phyloP scores from a whole-genome alignment of 2,888 invertebrate genomes.

The Eupithecia centaureata region DNA sequence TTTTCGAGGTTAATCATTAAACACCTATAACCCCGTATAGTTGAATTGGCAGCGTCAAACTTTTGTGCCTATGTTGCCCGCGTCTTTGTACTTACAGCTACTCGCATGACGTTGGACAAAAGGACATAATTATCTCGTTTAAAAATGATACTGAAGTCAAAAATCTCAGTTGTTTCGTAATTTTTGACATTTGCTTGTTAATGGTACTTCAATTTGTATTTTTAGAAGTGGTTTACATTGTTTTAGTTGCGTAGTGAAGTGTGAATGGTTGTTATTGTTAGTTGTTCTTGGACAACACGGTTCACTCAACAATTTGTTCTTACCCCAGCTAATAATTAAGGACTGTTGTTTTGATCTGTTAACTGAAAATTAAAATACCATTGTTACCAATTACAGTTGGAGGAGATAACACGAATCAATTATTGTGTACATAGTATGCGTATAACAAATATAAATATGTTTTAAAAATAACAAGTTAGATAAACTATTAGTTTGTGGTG shows the following conservation, averaged over 20 bases:
- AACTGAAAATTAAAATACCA: constrained; percentile 77
- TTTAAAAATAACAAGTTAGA: neutral
- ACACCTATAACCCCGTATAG: too few species aligned
- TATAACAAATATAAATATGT: neutral
- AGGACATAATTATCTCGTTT: neutral
- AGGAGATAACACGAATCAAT: constrained; percentile 3
- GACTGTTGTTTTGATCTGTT: constrained; percentile 64
- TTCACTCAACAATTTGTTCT: constrained; percentile 63
- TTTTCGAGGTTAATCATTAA: too few species aligned
- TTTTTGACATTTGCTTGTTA: neutral
- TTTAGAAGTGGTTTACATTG: neutral
- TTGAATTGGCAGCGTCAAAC: too few species aligned
- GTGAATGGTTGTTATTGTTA: constrained; percentile 53
- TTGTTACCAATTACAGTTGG: constrained; percentile 28
- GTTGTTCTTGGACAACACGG: constrained; percentile 59
- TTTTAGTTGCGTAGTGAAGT: constrained; percentile 25
- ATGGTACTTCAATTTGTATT: neutral
- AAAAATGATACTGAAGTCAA: neutral
- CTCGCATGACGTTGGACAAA: neutral
- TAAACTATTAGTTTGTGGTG: neutral
- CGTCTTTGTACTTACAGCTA: too few species aligned
- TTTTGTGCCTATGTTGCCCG: too few species aligned
- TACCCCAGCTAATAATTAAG: constrained; percentile 66
- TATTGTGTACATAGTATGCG: neutral
- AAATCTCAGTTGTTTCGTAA: neutral